Percentiles rank a stretch among this genome's conserved stretches.
These are phyloP conservation scores for Tauraco erythrolophus DNA, from an alignment of 2,113 vertebrate species.

Conservation along the genomic window DNA sequence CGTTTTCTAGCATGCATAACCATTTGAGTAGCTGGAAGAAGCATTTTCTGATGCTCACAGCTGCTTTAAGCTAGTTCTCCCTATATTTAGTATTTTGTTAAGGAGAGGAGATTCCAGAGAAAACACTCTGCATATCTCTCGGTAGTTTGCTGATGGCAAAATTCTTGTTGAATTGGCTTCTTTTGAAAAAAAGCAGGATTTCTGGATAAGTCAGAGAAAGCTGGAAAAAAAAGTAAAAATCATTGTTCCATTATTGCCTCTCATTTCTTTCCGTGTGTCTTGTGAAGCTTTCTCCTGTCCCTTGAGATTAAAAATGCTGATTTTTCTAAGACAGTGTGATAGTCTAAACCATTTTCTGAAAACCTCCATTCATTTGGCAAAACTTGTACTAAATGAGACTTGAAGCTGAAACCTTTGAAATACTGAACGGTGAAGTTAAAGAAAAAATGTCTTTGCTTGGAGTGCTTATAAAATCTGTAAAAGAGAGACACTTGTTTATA, in stretches of 20 bases:
- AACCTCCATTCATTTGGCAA: background rate
- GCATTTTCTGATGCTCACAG: background rate
- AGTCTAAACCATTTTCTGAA: background rate
- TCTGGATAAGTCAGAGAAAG: background rate
- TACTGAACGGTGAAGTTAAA: background rate
- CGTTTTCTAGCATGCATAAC: background rate
- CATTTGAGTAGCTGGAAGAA: background rate
- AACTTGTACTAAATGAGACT: background rate
- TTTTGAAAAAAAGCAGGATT: background rate
- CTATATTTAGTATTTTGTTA: background rate
- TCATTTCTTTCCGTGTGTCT: background rate
- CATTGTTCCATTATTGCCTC: background rate
- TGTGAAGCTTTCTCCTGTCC: background rate
- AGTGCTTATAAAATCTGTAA: background rate
- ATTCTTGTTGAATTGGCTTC: background rate
- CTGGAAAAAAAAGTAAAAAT: background rate
- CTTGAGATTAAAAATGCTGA: background rate
- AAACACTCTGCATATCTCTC: background rate
- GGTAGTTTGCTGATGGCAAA: background rate
- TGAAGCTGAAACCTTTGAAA: background rate
- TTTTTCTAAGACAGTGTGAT: background rate
- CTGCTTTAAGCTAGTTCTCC: background rate
- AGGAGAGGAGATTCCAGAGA: background rate
- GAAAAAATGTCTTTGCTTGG: background rate
- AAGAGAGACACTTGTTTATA: background rate